Conservation (phyloP, 1,140 invertebrate species). For the Cotesia typhae region DNA sequence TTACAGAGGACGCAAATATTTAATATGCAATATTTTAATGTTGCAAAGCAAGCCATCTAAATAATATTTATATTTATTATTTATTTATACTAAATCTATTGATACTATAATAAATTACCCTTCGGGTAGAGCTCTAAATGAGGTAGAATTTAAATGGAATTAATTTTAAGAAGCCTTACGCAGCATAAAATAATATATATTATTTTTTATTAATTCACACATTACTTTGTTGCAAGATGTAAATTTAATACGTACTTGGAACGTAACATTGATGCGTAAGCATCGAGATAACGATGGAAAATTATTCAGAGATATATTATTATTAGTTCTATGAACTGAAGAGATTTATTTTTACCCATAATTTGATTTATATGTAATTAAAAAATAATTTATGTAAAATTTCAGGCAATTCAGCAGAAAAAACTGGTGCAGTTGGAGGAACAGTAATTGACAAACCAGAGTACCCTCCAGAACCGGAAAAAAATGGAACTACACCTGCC, state of each 20-base stretch:
- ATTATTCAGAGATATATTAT: not conserved
- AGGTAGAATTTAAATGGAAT: too few relatives aligned
- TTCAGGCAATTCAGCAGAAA: too few relatives aligned
- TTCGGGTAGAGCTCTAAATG: too few relatives aligned
- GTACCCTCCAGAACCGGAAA: not conserved
- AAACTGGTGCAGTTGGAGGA: too few relatives aligned
- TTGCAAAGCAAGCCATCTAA: not conserved
- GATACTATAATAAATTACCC: too few relatives aligned
- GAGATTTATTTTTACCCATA: not conserved
- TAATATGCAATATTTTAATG: not conserved
- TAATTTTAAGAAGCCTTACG: too few relatives aligned
- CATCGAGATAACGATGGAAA: not conserved
- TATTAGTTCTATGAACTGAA: not conserved
- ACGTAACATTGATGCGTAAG: not conserved
- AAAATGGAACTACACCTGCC: conserved; percentile 16
- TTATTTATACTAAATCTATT: too few relatives aligned
- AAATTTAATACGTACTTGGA: not conserved
- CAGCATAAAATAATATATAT: too few relatives aligned
- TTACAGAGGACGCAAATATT: not conserved
- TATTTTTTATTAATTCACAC: too few relatives aligned
- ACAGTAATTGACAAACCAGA: too few relatives aligned
- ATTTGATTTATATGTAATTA: not conserved
- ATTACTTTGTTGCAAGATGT: conserved; percentile 2
- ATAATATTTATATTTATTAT: too few relatives aligned
- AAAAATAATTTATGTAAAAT: too few relatives aligned